Evolutionary conservation across 1,140 invertebrate species (phyloP).

Genomic region (Drosophila micromelanica): DNA sequence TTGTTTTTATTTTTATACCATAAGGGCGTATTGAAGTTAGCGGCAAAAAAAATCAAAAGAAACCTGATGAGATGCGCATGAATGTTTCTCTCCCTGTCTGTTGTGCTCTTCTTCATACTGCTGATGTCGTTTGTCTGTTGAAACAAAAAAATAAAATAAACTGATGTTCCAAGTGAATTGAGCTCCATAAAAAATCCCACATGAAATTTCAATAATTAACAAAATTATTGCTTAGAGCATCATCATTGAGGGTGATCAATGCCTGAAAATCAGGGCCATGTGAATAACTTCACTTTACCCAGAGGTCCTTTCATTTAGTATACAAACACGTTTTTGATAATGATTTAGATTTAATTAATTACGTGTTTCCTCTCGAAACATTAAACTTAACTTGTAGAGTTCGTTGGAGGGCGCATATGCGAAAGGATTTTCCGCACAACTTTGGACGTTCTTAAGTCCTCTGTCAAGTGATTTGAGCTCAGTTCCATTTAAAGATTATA

Average conservation of each 20-base stretch:
- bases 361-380: too few relatives aligned
- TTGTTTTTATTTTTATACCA: slow-evolving; percentile 31
- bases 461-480: slow-evolving; percentile 12
- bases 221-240: slow-evolving; percentile 42
- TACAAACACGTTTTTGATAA: neutral
- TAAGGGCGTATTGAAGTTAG: slow-evolving; percentile 72
- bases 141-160: slow-evolving; percentile 49
- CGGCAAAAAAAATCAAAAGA: slow-evolving; percentile 78
- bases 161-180: slow-evolving; percentile 41
- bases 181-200: slow-evolving; percentile 17
- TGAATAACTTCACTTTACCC: neutral
- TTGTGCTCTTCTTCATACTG: slow-evolving; percentile 4
- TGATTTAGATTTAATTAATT: slow-evolving; percentile 6
- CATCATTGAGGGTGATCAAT: slow-evolving; percentile 14
- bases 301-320: neutral
- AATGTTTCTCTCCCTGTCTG: slow-evolving; percentile 45
- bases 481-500: slow-evolving; percentile 3
- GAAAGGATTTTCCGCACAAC: too few relatives aligned
- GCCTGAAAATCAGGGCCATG: neutral
- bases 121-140: slow-evolving; percentile 21
- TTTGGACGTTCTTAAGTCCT: neutral
- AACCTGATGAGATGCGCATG: slow-evolving; percentile 69
- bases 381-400: neutral
- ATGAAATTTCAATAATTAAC: slow-evolving; percentile 64
- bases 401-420: neutral